A percentile compares a stretch with the other conserved stretches of the same genome.
These are phyloP conservation scores for Pollicipes pollicipes DNA, from an alignment of 1,140 invertebrate species.

Conservation along the genomic window DNA sequence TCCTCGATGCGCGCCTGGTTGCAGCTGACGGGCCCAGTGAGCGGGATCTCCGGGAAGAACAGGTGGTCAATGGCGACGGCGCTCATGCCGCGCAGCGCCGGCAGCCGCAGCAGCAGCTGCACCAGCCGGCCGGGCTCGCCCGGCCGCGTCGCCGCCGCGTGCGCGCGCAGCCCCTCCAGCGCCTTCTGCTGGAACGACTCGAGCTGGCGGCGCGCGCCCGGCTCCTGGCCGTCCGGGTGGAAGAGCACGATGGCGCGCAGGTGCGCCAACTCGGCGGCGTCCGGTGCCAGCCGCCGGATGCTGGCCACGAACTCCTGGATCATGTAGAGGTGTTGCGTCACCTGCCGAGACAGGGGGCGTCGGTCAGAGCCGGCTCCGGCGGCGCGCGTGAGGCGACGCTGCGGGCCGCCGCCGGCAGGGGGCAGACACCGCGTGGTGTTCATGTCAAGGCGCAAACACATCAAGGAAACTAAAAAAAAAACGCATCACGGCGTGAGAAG, in stretches of 20 bases:
- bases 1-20: neutral
- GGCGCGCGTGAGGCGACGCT: too few species aligned
- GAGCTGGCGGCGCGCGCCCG: neutral
- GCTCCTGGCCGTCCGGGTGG: conserved; percentile 2
- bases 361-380: too few species aligned
- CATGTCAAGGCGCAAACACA: too few species aligned
- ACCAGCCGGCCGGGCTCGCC: neutral
- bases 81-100: conserved; percentile 4
- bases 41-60: conserved; percentile 4
- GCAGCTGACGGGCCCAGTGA: neutral
- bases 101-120: conserved; percentile 2
- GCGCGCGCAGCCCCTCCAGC: neutral
- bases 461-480: too few species aligned
- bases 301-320: conserved; percentile 1
- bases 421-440: too few species aligned
- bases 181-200: neutral
- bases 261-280: neutral
- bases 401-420: too few species aligned
- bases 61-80: neutral
- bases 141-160: neutral
- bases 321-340: conserved; percentile 3
- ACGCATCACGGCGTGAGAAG: too few species aligned
- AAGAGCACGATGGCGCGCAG: conserved; percentile 1
- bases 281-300: neutral
- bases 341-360: neutral